Conservation (phyloP, 2,113 vertebrate genomes). For the Boulengeromyrus knoepffleri region DNA sequence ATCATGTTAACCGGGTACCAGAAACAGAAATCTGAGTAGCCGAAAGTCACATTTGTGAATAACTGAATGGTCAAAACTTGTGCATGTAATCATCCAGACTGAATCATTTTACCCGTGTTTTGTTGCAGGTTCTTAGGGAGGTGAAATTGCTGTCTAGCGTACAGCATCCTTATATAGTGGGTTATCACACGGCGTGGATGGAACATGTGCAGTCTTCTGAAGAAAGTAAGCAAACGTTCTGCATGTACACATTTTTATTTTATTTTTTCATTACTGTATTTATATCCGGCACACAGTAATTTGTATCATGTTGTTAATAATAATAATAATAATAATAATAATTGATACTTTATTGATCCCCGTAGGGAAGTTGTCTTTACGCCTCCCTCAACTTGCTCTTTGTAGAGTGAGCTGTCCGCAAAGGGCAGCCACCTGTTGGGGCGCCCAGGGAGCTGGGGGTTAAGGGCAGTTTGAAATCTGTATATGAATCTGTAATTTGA, state of each 20-base stretch:
- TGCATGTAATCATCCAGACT: not conserved
- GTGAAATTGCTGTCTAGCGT: conserved; percentile 90
- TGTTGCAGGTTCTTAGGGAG: conserved; percentile 79
- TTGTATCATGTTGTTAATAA: not conserved
- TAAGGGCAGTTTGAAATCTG: not conserved
- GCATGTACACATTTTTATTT: not conserved
- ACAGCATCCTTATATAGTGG: conserved; percentile 82
- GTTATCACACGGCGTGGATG: conserved; percentile 97
- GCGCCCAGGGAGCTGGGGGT: too few species aligned
- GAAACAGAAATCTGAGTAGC: not conserved
- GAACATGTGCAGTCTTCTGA: conserved; percentile 75
- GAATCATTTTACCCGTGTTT: not conserved
- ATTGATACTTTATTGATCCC: too few species aligned
- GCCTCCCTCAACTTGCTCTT: too few species aligned
- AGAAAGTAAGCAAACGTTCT: conserved; percentile 38
- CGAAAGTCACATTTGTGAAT: not conserved
- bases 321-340: not conserved
- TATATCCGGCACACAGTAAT: not conserved
- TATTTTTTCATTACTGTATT: not conserved
- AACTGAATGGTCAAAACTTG: not conserved
- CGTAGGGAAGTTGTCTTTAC: too few species aligned
- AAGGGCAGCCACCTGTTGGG: too few species aligned
- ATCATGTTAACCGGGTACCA: not conserved
- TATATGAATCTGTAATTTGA: not conserved
- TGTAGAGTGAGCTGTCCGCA: too few species aligned